phyloP scores from a whole-genome alignment of 2,113 vertebrate species.

The Hemibagrus wyckioides region DNA sequence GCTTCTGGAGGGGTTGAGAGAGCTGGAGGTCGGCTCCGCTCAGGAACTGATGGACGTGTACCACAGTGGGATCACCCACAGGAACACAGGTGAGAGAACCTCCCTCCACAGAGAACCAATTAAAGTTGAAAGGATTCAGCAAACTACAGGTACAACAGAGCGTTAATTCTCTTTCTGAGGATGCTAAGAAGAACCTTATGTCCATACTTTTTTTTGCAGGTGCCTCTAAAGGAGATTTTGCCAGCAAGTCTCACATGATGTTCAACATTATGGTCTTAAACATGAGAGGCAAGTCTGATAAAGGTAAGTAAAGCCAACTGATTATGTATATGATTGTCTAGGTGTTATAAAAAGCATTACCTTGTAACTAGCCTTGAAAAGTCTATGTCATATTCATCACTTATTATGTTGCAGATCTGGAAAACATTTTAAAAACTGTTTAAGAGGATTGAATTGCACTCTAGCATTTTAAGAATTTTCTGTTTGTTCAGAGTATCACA shows the following conservation, averaged over 20 bases:
- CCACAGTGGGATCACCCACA: slow-evolving; percentile 52
- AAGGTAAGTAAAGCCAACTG: slow-evolving; percentile 30
- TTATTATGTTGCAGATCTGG: not conserved
- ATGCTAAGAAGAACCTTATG: not conserved
- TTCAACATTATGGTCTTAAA: slow-evolving; percentile 56
- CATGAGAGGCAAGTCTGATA: slow-evolving; percentile 21
- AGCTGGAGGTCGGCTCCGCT: slow-evolving; percentile 58
- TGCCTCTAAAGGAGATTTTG: slow-evolving; percentile 57
- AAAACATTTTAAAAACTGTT: not conserved
- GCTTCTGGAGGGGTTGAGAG: slow-evolving; percentile 57
- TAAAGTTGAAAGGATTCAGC: slow-evolving; percentile 19
- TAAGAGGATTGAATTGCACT: not conserved
- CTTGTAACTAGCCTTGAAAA: not conserved
- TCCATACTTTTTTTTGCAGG: slow-evolving; percentile 32
- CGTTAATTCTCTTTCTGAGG: not conserved
- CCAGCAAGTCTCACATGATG: slow-evolving; percentile 54
- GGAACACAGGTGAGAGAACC: slow-evolving; percentile 49
- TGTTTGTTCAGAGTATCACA: too few relatives aligned
- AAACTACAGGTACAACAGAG: too few relatives aligned
- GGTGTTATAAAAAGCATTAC: not conserved
- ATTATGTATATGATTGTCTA: not conserved
- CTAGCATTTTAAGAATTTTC: not conserved
- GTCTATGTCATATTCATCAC: not conserved
- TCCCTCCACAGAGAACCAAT: not conserved
- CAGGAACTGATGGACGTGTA: slow-evolving; percentile 58